Base-by-base conservation (phyloP, 2,888 invertebrate species). In the Drosophila gaucha region DNA sequence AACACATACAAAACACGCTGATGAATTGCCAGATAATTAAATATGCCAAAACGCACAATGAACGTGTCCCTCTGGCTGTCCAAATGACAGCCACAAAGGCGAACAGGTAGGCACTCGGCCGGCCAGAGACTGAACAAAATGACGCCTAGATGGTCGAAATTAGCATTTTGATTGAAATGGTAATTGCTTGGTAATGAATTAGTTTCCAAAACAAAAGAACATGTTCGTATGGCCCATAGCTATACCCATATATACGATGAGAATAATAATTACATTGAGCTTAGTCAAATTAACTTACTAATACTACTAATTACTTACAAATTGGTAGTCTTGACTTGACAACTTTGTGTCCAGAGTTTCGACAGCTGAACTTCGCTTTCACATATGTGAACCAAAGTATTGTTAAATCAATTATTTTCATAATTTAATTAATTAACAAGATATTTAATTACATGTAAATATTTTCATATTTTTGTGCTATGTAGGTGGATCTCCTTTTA, bases 21-120 rank as follows among this genome's bases (percentile, higher is more conserved):
- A 70, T 70, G 67, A 80, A 82, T 78, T 75, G 63, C 41, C 67
- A 73, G 70, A 73, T 78, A 78, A 78, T 80, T 80, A 80, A 78
- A 76, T 74, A 68, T 67, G 68, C 76, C 67, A 80, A 74, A 79
- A 51, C 14, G 44, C 35, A 44, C 36, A 58, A 56, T 66, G 57
- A 36, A 66, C 35, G 36, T 54, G 58, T 22, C 44, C 49, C 31
- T 22, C 22, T 38, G 52, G 20, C 38, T 36, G 44, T 8, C 20
- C 14, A 35, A 36, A 26, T 55, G 24, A 44, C 49, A 18, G 18
- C 22, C 22, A 20, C 31, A 50, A 36, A 9, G 35, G 8, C 28
- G 24, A 3, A 1, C 38, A 55, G 50, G 18, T 20, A 14, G 9
- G 38, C 44, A 6, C 16, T 18, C 43, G 46, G 43, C 10, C 20